These are phyloP conservation scores for Caenorhabditis angaria DNA, from an alignment of 2,888 invertebrate genomes.

Conservation along the genomic window DNA sequence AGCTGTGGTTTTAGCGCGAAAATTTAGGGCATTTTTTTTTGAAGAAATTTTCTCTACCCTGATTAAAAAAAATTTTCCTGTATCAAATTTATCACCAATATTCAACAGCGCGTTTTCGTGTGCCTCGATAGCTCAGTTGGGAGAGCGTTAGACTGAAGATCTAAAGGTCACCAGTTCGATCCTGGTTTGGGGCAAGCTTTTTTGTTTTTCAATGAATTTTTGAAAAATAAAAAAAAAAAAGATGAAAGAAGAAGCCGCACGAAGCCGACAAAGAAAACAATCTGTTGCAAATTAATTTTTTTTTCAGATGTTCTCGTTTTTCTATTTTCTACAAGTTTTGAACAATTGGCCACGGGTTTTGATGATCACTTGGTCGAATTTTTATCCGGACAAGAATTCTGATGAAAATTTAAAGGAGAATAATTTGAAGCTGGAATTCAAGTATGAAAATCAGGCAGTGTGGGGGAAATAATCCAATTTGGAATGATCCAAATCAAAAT, in stretches of 20 bases:
- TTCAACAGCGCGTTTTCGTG: neutral
- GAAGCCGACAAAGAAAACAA: neutral
- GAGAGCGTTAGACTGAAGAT: conserved; percentile 70
- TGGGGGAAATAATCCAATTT: no score
- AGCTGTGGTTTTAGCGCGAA: no score
- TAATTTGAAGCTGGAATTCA: no score
- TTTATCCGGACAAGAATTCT: no score
- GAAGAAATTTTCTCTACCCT: neutral
- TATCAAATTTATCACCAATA: neutral
- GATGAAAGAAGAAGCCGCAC: neutral
- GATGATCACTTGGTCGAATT: conserved; percentile 30
- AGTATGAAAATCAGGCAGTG: no score
- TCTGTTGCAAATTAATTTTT: no score
- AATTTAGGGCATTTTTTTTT: neutral
- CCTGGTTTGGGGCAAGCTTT: conserved; percentile 55
- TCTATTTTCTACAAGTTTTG: conserved; percentile 53
- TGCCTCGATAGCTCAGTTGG: conserved; percentile 63
- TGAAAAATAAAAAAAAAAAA: neutral
- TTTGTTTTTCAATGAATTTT: conserved; percentile 9
- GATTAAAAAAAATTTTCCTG: no score
- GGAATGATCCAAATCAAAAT: neutral
- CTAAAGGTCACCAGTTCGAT: conserved; percentile 67
- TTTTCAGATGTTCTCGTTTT: conserved; percentile 32
- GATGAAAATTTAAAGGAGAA: no score
- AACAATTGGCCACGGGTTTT: conserved; percentile 48